Evolutionary conservation across 2,797 vertebrate species (phyloP).

Genomic region (Lycodopsis pacificus): DNA sequence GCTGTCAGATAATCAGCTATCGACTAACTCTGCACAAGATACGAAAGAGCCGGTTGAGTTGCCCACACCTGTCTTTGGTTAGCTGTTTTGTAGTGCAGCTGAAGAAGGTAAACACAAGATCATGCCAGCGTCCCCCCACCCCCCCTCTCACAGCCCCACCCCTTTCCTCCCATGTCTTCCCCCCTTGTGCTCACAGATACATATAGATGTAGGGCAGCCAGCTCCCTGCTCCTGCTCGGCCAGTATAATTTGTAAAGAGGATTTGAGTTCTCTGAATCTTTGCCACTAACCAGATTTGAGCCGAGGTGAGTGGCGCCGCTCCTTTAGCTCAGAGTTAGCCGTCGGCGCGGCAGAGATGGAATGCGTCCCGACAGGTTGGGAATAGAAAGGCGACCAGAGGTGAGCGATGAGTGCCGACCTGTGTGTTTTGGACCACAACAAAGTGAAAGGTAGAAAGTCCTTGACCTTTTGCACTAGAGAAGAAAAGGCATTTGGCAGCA

Average conservation of each 20-base stretch:
- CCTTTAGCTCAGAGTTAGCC: conserved; percentile 54
- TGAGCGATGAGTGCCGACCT: conserved; percentile 57
- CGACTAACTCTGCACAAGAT: not conserved
- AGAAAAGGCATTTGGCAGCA: not conserved
- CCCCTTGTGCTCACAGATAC: conserved; percentile 19
- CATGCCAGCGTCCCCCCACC: not conserved
- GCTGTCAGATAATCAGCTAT: conserved; percentile 11
- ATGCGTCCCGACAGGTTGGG: conserved; percentile 77
- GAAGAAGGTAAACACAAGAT: conserved; percentile 48
- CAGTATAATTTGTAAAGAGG: conserved; percentile 76
- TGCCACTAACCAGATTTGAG: conserved; percentile 82
- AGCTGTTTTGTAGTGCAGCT: conserved; percentile 39
- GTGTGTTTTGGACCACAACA: conserved; percentile 64
- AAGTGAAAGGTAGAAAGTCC: conserved; percentile 58
- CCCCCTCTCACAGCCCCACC: not conserved
- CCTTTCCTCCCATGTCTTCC: conserved; percentile 29
- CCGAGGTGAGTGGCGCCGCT: conserved; percentile 74
- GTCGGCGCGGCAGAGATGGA: conserved; percentile 67
- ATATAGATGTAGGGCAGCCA: conserved; percentile 64
- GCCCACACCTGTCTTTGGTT: conserved; percentile 34
- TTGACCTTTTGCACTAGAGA: conserved; percentile 43
- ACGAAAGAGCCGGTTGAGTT: not conserved
- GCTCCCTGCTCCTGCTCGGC: conserved; percentile 41
- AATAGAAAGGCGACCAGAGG: conserved; percentile 64
- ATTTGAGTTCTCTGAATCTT: conserved; percentile 79